Evolutionary conservation across 35 echinoderm and acorn worm genomes (phyloP).

Genomic region (Heliocidaris tuberculata): DNA sequence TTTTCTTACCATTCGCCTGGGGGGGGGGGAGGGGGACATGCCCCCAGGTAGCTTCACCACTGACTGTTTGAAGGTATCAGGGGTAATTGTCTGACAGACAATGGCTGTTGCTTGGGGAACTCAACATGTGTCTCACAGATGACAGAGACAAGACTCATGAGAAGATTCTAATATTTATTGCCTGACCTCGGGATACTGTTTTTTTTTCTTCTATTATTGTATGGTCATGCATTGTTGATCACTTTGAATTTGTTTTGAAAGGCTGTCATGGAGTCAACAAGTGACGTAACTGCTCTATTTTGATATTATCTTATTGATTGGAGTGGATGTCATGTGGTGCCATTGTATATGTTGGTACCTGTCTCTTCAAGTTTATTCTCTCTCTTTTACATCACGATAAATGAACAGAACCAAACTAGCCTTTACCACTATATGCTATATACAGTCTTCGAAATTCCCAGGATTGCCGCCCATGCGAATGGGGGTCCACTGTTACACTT

Average conservation of each 20-base stretch:
- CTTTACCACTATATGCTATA: no score
- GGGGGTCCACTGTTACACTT: not conserved
- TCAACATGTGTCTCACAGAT: not conserved
- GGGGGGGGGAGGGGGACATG: not conserved
- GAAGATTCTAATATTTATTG: not conserved
- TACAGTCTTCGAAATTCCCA: no score
- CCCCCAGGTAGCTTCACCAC: not conserved
- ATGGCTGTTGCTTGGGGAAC: not conserved
- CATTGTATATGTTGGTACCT: not conserved
- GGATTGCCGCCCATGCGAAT: no score
- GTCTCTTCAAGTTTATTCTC: not conserved
- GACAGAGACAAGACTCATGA: not conserved
- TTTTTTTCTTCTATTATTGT: not conserved
- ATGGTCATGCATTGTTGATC: not conserved
- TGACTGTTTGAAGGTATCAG: no score
- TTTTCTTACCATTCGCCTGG: no score
- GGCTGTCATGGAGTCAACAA: not conserved
- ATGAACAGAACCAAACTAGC: not conserved
- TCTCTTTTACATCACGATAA: not conserved
- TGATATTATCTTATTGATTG: not conserved
- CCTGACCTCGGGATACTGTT: not conserved
- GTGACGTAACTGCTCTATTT: not conserved
- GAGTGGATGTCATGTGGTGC: not conserved
- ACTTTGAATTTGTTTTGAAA: not conserved
- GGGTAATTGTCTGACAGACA: not conserved